Evolutionary conservation across 2,113 vertebrate species (phyloP), one percentile per base, ranked within the genome.

Genomic region (Anguilla japonica): DNA sequence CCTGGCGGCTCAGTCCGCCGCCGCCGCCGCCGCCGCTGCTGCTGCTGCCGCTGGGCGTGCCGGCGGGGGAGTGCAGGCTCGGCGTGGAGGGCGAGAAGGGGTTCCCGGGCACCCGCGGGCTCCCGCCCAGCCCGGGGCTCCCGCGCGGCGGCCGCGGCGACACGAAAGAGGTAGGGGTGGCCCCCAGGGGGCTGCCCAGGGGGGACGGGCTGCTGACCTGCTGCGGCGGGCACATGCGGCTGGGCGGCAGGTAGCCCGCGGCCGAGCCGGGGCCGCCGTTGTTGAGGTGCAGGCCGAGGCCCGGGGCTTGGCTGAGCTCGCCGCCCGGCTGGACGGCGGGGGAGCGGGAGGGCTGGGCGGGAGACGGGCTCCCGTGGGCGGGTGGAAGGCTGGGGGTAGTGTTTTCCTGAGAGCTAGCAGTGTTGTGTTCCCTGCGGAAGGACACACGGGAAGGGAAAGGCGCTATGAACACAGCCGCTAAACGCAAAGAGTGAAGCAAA

Each of bases 391-490:
- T 93, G 83, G 96, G 93, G 94, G 96, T 97, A 95, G 96, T 95
- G 96, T 97, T 97, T 94, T 99, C 98, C 97, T 97, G 98, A 95
- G 97, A 96, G 93, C 96, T 97, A 94, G 97, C 96, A 94, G 97
- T 97, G 96, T 96, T 96, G 91, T 98, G 97, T 96, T 99, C 98
- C 97, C 98, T 99, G 89, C 16, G 79, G 80, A 34, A 46, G 41
- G 78, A 40, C 41, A 0, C 85, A 89, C 85, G 34, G 34, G 34
- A 87, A 0, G 11, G 71, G 18, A 0, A 81, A 41, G 50, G 53
- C 11, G 15, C 78, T 50, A 41, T 39, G 57, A 16, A 60, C 60
- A 0, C 13, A 46, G 41, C 34, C 34, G 34, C 11, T 9, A 87
- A 3, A 20, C 0, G 57, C 26, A 83, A 41, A 34, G 20, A 40